Percentiles rank a stretch among this genome's conserved stretches.
Evolutionary conservation across 2,113 vertebrate species (phyloP).

Genomic region (Noturus placidus): DNA sequence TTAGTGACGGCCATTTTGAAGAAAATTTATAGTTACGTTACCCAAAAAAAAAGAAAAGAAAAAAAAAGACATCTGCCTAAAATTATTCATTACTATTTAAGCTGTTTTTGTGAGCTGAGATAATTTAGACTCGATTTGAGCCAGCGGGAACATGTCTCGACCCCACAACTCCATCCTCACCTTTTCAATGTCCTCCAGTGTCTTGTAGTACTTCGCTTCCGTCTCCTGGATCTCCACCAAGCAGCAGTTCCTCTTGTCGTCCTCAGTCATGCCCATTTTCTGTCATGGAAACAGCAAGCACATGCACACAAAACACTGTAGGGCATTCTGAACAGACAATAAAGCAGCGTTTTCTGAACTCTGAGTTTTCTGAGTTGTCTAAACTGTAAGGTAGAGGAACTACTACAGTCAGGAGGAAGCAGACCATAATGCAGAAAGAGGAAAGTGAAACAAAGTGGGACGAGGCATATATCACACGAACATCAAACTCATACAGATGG

Average conservation of each 20-base stretch:
- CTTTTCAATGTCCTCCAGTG: conserved; percentile 94
- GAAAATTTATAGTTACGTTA: not conserved
- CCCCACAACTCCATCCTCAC: conserved; percentile 65
- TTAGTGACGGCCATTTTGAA: not conserved
- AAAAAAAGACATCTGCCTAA: not conserved
- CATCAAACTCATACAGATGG: conserved; percentile 30
- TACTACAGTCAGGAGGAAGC: conserved; percentile 16
- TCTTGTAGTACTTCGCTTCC: conserved; percentile 95
- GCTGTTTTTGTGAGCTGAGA: not conserved
- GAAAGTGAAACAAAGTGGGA: conserved; percentile 17
- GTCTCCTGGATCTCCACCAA: conserved; percentile 95
- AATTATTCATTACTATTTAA: no score
- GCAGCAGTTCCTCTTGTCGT: conserved; percentile 96
- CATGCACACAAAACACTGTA: conserved; percentile 34
- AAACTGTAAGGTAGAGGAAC: conserved; percentile 2
- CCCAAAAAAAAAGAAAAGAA: not conserved
- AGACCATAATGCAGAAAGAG: conserved; percentile 34
- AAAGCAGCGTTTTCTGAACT: not conserved
- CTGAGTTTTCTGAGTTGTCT: no score
- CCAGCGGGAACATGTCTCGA: not conserved
- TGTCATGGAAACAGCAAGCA: conserved; percentile 56
- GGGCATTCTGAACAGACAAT: conserved; percentile 4
- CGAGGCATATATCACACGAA: conserved; percentile 24
- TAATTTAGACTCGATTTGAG: not conserved
- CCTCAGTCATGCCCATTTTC: conserved; percentile 98